Percentiles rank a stretch among this genome's conserved stretches.
Conservation (phyloP, 1,140 invertebrate genomes). For the Leptoteleia sp. region DNA sequence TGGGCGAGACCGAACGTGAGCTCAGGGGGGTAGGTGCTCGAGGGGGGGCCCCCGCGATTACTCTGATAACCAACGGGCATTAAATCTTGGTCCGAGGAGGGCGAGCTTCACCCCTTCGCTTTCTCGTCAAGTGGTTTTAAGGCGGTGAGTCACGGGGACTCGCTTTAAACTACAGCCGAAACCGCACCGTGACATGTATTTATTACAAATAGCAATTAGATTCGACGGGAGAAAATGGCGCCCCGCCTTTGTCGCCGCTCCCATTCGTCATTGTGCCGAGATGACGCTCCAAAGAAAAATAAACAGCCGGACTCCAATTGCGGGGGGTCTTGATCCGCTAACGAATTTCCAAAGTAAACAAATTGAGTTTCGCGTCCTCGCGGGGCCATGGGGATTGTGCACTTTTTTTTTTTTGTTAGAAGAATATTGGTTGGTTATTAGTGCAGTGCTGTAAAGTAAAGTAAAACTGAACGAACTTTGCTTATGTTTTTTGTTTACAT, state of each 20-base stretch:
- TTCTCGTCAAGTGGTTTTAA: conserved; percentile 76
- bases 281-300: conserved; percentile 8
- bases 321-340: background rate
- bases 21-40: conserved; percentile 49
- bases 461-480: too few relatives aligned
- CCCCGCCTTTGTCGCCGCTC: conserved; percentile 21
- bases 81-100: conserved; percentile 77
- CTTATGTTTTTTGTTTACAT: too few relatives aligned
- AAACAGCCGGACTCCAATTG: conserved; percentile 6
- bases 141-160: conserved; percentile 73
- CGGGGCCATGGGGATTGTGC: too few relatives aligned
- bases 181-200: conserved; percentile 62
- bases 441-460: too few relatives aligned
- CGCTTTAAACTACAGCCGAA: conserved; percentile 70
- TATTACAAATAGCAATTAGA: conserved; percentile 64
- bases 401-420: too few relatives aligned
- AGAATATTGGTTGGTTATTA: too few relatives aligned
- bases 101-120: conserved; percentile 75
- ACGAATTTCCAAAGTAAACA: background rate
- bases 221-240: conserved; percentile 35
- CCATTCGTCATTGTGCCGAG: conserved; percentile 4
- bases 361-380: too few relatives aligned
- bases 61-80: conserved; percentile 80
- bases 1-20: conserved; percentile 53
- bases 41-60: conserved; percentile 74